Evolutionary conservation across 2,888 invertebrate genomes (phyloP), one percentile per base, ranked within the genome.

Genomic region (Spicauda simplicius): DNA sequence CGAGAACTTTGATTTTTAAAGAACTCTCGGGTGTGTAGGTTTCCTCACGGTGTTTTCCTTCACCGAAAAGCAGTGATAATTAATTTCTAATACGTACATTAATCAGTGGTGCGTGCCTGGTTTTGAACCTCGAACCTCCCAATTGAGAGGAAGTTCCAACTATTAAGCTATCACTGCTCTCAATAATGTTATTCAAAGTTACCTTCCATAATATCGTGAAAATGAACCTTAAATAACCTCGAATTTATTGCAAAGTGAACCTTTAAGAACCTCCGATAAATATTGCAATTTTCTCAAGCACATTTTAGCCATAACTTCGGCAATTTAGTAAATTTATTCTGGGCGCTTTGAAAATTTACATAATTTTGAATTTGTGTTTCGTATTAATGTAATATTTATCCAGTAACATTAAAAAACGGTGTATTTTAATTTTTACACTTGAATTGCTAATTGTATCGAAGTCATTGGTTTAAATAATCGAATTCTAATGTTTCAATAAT

Each of bases 231-330:
- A 50, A 50, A 50, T 10, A 18, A 18, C 18, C 50, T 5, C 50
- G 4, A 50, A 50, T 18, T 50, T 50, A 18, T 50, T 18, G n/a
- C 45, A 45, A 45, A 45, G n/a, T 45, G 45, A n/a, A 45, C 45
- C 45, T 45, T 45, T 12, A 45, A 45, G 45, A 45, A n/a, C 50
- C 50, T 18, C 18, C 50, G 50, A 50, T 50, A 50, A 50, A 50
- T 50, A 18, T 50, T 50, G 50, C 50, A 50, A 50, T 50, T 50
- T 50, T 18, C 50, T 50, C 50, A 45, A n/a, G 18, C 50, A 50
- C n/a, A 50, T 18, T 50, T 50, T 50, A 50, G 50, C 50, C 18
- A 18, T 50, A 50, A 50, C 50, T 50, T 50, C 18, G 18, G 50
- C 50, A 50, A 50, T 50, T 50, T 18, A 50, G 18, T 5, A 50